Conservation (phyloP, 1,140 invertebrate genomes). For the Nasonia longicornis region DNA sequence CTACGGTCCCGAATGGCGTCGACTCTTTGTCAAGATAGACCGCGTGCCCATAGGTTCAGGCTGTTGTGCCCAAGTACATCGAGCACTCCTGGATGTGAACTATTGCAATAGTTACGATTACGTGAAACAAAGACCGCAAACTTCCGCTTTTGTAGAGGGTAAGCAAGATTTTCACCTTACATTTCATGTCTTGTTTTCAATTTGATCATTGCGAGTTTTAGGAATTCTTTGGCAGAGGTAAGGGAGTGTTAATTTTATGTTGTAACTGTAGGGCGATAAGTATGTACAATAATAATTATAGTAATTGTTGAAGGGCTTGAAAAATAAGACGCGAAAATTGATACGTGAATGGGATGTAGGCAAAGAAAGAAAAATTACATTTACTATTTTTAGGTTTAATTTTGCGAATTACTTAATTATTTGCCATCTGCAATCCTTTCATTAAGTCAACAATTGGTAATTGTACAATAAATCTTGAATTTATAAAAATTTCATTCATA, state of each 20-base stretch:
- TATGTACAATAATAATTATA: neutral
- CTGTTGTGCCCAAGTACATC: conserved; percentile 69
- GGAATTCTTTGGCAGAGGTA: neutral
- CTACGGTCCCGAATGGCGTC: conserved; percentile 61
- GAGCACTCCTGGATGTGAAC: neutral
- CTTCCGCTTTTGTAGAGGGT: conserved; percentile 47
- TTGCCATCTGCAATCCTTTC: too few species aligned
- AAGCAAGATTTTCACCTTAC: conserved; percentile 35
- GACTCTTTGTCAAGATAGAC: conserved; percentile 64
- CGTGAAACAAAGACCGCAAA: neutral
- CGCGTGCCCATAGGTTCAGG: conserved; percentile 69
- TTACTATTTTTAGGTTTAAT: too few species aligned
- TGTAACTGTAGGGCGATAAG: neutral
- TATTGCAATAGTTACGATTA: neutral
- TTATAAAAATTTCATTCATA: neutral
- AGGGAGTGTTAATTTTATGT: neutral
- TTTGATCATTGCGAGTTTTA: neutral
- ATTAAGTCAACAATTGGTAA: too few species aligned
- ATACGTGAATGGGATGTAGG: too few species aligned
- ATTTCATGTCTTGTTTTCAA: neutral
- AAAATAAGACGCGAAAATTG: too few species aligned
- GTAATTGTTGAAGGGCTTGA: too few species aligned
- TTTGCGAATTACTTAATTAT: too few species aligned
- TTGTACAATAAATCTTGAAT: neutral
- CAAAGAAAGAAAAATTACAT: too few species aligned